Evolutionary conservation across 35 echinoderm and acorn worm genomes (phyloP).

Genomic region (Heliocidaris tuberculata): DNA sequence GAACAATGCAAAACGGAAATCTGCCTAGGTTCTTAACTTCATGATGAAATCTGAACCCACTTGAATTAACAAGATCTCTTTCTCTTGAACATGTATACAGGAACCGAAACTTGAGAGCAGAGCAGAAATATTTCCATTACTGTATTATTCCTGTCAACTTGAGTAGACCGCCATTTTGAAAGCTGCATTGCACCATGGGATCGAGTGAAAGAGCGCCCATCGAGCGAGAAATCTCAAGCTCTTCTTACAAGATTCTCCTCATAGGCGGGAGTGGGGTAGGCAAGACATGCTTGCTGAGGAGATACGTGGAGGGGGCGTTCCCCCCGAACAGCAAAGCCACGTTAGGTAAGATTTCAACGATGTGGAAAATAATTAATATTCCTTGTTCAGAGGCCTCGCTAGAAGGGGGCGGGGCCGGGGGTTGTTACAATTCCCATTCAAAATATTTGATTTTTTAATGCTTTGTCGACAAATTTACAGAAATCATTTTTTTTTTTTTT

Average conservation of each 20-base stretch:
- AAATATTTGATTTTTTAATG: not conserved
- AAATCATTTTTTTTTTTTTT: no score
- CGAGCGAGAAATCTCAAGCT: not conserved
- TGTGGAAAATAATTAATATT: not conserved
- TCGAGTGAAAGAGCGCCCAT: not conserved
- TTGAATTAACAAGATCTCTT: not conserved
- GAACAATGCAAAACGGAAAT: not conserved
- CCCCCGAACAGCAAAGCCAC: constrained; percentile 81
- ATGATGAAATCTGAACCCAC: not conserved
- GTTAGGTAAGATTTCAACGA: constrained; percentile 58
- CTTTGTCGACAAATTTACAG: not conserved
- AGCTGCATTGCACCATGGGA: constrained; percentile 11
- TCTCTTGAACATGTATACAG: not conserved
- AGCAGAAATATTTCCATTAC: not conserved
- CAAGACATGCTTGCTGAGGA: constrained; percentile 77
- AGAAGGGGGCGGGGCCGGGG: not conserved
- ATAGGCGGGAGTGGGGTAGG: constrained; percentile 86
- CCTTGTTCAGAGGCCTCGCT: not conserved
- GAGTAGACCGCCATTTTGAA: constrained; percentile 16
- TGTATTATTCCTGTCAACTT: not conserved
- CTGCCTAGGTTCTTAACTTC: not conserved
- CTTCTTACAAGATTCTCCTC: constrained; percentile 68
- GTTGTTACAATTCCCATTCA: not conserved
- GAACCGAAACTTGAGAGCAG: not conserved
- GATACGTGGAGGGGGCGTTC: constrained; percentile 85